Conservation (phyloP, 2,888 invertebrate genomes). For the Scelioninae gen. 2 region DNA sequence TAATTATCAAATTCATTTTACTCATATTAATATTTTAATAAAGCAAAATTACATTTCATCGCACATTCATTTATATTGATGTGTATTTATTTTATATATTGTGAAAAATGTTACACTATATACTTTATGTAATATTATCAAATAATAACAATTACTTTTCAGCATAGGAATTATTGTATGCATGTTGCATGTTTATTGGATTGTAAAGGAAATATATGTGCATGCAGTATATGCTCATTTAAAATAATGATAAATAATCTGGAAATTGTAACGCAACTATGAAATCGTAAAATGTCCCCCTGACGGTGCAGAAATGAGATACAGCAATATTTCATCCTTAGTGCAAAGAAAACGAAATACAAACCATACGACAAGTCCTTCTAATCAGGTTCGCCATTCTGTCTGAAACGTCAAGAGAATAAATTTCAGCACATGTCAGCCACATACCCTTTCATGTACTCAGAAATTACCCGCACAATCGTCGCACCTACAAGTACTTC, state of each 20-base stretch:
- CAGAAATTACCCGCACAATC: conserved; percentile 53
- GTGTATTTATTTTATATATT: no score
- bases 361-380: conserved; percentile 32
- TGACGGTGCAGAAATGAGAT: conserved; percentile 5
- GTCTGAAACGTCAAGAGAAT: conserved; percentile 47
- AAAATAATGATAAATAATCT: background rate
- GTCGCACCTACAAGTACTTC: conserved; percentile 54
- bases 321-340: conserved; percentile 39
- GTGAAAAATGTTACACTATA: no score
- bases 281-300: conserved; percentile 7
- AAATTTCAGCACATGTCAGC: conserved; percentile 49
- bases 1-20: no score
- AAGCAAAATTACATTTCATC: no score
- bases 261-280: conserved; percentile 2
- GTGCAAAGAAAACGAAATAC: conserved; percentile 30
- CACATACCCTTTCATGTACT: conserved; percentile 47
- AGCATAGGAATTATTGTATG: no score
- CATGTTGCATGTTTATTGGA: no score
- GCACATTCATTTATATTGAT: no score
- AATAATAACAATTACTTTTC: no score
- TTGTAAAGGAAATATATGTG: no score
- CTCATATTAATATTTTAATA: no score
- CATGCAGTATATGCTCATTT: no score
- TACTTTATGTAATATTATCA: no score
- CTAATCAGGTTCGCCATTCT: conserved; percentile 47